A percentile compares a stretch with the other conserved stretches of the same genome.
phyloP scores from a whole-genome alignment of 2,888 invertebrate genomes.

The Reticulitermes lucifugus region DNA sequence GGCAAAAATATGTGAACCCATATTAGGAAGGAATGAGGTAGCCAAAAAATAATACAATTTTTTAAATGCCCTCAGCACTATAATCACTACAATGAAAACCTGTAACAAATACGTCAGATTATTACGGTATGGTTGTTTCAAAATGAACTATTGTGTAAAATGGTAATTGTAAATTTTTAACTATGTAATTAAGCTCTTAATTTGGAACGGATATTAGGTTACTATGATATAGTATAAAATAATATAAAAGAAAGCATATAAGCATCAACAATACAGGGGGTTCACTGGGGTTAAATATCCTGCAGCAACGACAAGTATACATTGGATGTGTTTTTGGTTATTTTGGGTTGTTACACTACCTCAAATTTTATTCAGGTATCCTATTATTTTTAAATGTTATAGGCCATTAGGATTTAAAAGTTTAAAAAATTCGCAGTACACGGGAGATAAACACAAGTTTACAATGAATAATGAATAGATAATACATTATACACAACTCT shows the following conservation, averaged over 20 bases:
- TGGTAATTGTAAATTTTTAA: neutral
- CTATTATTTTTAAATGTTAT: no score
- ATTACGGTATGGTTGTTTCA: neutral
- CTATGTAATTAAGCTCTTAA: conserved; percentile 1
- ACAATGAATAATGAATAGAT: no score
- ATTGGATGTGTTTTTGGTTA: no score
- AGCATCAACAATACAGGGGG: neutral
- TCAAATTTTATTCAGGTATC: no score
- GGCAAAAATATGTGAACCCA: neutral
- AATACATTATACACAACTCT: no score
- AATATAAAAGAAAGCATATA: neutral
- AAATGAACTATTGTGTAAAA: conserved; percentile 12
- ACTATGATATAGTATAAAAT: neutral
- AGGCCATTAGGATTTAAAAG: no score
- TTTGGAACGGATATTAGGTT: neutral
- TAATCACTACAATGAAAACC: neutral
- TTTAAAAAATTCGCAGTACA: no score
- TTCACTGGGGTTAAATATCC: neutral
- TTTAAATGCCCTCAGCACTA: neutral
- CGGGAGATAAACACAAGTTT: no score
- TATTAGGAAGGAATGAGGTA: neutral
- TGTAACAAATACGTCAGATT: neutral
- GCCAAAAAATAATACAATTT: conserved; percentile 3
- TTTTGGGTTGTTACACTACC: no score
- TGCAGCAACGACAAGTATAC: neutral